Conservation (phyloP, 1,140 invertebrate species). For the Drosophila bocqueti region DNA sequence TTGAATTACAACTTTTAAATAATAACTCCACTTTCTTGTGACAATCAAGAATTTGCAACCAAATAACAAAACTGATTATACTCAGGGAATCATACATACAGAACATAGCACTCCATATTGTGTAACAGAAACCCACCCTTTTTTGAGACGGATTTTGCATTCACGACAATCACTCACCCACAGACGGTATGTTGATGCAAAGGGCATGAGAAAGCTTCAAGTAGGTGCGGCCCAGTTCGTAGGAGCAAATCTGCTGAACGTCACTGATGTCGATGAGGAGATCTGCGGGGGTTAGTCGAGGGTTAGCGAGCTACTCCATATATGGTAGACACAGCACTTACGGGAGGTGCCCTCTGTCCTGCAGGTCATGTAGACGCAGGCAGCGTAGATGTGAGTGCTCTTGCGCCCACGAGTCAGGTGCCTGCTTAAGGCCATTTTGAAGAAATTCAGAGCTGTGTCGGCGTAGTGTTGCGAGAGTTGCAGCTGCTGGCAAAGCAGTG, state of each 20-base stretch:
- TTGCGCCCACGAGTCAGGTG: constrained; percentile 96
- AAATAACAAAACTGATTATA: not conserved
- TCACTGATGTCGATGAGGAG: constrained; percentile 99
- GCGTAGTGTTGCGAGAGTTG: constrained; percentile 95
- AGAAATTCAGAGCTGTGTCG: constrained; percentile 97
- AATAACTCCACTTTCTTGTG: too few species aligned
- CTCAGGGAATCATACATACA: too few species aligned
- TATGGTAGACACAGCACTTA: constrained; percentile 86
- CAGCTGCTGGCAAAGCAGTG: constrained; percentile 91
- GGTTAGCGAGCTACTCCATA: not conserved
- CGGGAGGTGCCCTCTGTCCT: constrained; percentile 96
- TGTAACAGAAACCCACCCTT: too few species aligned
- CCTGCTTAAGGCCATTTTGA: constrained; percentile 96
- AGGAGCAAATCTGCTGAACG: constrained; percentile 97
- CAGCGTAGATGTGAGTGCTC: constrained; percentile 96
- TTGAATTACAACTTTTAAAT: not conserved
- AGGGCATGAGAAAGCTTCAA: constrained; percentile 94
- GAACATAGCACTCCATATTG: not conserved
- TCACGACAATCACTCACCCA: constrained; percentile 88
- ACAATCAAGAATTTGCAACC: not conserved
- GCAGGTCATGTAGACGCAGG: constrained; percentile 99
- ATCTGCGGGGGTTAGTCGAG: constrained; percentile 86
- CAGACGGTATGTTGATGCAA: constrained; percentile 96
- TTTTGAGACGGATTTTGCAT: not conserved
- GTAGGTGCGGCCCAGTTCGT: constrained; percentile 97